phyloP scores from a whole-genome alignment of 2,113 vertebrate species.

The Cavia aperea region DNA sequence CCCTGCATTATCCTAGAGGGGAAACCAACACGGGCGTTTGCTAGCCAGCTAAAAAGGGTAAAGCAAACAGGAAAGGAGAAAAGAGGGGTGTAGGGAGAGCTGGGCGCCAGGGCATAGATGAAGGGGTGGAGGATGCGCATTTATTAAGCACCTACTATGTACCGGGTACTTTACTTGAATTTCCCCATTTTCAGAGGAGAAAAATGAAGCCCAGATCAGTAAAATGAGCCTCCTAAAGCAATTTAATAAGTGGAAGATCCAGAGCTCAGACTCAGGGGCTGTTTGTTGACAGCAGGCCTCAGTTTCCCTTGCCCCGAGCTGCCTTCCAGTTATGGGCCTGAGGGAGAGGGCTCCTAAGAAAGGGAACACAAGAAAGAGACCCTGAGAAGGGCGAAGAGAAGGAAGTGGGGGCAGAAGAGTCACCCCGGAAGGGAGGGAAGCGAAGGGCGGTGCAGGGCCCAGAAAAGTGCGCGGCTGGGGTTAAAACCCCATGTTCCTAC shows the following conservation, averaged over 20 bases:
- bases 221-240: slow-evolving; percentile 9
- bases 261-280: neutral
- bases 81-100: accelerated
- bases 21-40: neutral
- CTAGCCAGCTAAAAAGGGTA: neutral
- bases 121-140: accelerated
- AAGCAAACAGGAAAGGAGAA: neutral
- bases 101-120: neutral
- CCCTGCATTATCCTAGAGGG: neutral
- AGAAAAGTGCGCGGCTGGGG: neutral
- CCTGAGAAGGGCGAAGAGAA: neutral
- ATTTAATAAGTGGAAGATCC: neutral
- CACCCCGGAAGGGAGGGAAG: neutral
- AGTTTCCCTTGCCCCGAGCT: neutral
- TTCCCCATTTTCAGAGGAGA: neutral
- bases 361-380: neutral
- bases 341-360: neutral
- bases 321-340: neutral
- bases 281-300: neutral
- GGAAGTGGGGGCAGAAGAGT: neutral
- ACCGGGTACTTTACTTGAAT: neutral
- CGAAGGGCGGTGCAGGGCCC: slow-evolving; percentile 4
- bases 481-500: slow-evolving; percentile 68
- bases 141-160: slow-evolving; percentile 1
- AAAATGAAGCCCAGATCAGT: slow-evolving; percentile 48